A percentile compares a stretch with the other conserved stretches of the same genome.
phyloP scores from a whole-genome alignment of 1,140 invertebrate species.

The Drosophila navojoa region DNA sequence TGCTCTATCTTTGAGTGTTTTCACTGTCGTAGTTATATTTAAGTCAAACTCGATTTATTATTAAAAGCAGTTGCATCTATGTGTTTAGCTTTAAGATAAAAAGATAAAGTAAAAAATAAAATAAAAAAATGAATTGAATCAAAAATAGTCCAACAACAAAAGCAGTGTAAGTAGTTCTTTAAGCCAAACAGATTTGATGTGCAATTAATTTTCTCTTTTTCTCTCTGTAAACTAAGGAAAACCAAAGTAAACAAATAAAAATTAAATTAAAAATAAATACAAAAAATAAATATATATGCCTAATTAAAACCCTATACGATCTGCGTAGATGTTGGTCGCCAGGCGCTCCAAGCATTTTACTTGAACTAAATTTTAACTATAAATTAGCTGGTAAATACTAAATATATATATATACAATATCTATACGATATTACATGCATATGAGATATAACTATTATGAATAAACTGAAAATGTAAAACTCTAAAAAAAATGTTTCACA shows the following conservation, averaged over 20 bases:
- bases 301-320: slow-evolving; percentile 9
- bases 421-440: slow-evolving; percentile 30
- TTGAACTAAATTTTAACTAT: slow-evolving; percentile 42
- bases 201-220: slow-evolving; percentile 16
- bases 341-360: slow-evolving; percentile 42
- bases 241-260: neutral
- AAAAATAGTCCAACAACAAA: slow-evolving; percentile 43
- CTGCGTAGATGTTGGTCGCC: slow-evolving; percentile 40
- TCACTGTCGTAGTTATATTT: too few relatives aligned
- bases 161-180: slow-evolving; percentile 30
- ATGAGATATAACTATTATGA: slow-evolving; percentile 26
- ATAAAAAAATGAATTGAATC: slow-evolving; percentile 21
- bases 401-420: slow-evolving; percentile 16
- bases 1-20: too few relatives aligned
- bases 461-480: slow-evolving; percentile 45
- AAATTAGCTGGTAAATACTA: slow-evolving; percentile 35
- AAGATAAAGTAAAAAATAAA: neutral
- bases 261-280: neutral
- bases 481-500: neutral
- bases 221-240: slow-evolving; percentile 38
- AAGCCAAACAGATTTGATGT: slow-evolving; percentile 31
- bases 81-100: slow-evolving; percentile 19
- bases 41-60: neutral
- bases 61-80: slow-evolving; percentile 15
- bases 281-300: slow-evolving; percentile 9